A percentile compares a stretch with the other conserved stretches of the same genome.
phyloP scores from a whole-genome alignment of 2,113 vertebrate genomes.

The Oncorhynchus kisutch region DNA sequence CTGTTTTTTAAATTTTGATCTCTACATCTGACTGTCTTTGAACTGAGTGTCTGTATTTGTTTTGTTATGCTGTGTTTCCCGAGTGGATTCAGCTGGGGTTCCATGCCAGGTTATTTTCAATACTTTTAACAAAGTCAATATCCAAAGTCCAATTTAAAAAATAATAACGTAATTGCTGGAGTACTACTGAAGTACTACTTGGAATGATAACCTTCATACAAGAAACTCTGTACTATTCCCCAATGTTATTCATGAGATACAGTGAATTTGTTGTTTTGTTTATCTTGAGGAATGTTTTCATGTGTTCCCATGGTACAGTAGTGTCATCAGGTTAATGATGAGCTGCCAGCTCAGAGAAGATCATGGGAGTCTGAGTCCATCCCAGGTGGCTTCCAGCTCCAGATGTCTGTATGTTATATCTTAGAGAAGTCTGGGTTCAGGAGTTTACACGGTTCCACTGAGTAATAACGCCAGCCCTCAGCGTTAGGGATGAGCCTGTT shows the following conservation, averaged over 20 bases:
- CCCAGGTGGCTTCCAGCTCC: constrained; percentile 55
- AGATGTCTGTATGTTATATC: constrained; percentile 56
- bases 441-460: constrained; percentile 62
- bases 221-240: constrained; percentile 55
- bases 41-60: constrained; percentile 64
- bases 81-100: constrained; percentile 52
- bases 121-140: constrained; percentile 37
- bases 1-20: constrained; percentile 46
- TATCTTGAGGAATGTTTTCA: constrained; percentile 54
- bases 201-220: constrained; percentile 30
- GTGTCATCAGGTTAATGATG: constrained; percentile 70
- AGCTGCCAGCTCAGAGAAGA: constrained; percentile 48
- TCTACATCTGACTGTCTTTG: constrained; percentile 56
- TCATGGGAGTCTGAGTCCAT: constrained; percentile 22
- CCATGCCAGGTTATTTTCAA: constrained; percentile 46
- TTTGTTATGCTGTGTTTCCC: constrained; percentile 55
- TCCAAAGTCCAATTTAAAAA: constrained; percentile 49
- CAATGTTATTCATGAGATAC: constrained; percentile 51
- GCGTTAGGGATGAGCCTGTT: constrained; percentile 17
- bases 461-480: constrained; percentile 50
- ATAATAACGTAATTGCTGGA: constrained; percentile 49
- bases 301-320: constrained; percentile 49
- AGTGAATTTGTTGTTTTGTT: constrained; percentile 60
- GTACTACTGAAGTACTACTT: constrained; percentile 28
- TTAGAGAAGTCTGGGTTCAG: constrained; percentile 62